These are phyloP conservation scores for Brachionus calyciflorus DNA, from an alignment of 1,140 invertebrate species.

Conservation along the genomic window DNA sequence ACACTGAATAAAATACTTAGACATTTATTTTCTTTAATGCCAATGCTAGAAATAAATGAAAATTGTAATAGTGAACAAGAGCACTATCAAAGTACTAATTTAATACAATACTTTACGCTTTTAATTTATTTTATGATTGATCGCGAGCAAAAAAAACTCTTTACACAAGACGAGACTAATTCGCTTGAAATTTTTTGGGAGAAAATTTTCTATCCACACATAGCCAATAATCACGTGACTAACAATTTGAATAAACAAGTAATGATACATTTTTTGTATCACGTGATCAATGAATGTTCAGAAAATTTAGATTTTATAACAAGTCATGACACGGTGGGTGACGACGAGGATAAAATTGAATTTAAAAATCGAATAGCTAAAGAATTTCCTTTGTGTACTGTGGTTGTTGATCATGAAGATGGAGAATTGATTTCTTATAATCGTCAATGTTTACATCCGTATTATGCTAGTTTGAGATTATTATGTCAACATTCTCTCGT, in stretches of 20 bases:
- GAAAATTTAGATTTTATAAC: not conserved
- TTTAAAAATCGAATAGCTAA: not conserved
- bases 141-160: not conserved
- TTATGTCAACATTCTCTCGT: not conserved
- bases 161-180: not conserved
- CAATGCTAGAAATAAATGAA: not conserved
- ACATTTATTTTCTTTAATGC: not conserved
- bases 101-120: slow-evolving; percentile 33
- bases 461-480: not conserved
- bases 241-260: slow-evolving; percentile 38
- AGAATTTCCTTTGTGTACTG: slow-evolving; percentile 12
- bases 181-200: not conserved
- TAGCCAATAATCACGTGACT: slow-evolving; percentile 13
- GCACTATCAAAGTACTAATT: not conserved
- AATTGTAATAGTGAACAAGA: not conserved
- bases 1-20: not conserved
- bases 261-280: slow-evolving; percentile 18
- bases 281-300: not conserved
- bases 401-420: slow-evolving; percentile 46
- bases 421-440: slow-evolving; percentile 27
- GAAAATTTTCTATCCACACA: slow-evolving; percentile 2
- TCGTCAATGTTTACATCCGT: slow-evolving; percentile 13
- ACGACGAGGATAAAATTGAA: not conserved
- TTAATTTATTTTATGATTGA: not conserved
- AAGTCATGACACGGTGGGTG: not conserved